Percentiles rank a stretch among this genome's conserved stretches.
Conservation (phyloP, 1,140 invertebrate genomes). For the Cotesia typhae region DNA sequence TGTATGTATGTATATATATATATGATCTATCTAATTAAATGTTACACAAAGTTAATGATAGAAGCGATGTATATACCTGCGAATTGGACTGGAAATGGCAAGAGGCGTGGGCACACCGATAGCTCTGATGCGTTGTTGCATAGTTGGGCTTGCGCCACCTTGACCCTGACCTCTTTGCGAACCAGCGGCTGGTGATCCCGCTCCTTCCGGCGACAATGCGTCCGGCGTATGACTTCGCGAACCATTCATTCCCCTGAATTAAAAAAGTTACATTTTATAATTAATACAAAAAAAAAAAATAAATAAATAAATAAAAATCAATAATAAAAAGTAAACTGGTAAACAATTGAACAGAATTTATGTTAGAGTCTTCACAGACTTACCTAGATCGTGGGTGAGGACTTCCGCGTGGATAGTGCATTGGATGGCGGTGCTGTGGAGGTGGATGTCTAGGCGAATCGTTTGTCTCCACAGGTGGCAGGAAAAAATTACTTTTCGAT, state of each 20-base stretch:
- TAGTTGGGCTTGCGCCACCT: constrained; percentile 77
- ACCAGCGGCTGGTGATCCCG: constrained; percentile 62
- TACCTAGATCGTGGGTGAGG: constrained; percentile 79
- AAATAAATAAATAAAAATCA: constrained; percentile 21
- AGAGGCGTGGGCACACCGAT: constrained; percentile 88
- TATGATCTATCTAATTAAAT: not conserved
- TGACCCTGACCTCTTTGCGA: constrained; percentile 65
- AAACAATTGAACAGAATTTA: too few relatives aligned
- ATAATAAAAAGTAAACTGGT: constrained; percentile 25
- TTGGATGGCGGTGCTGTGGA: constrained; percentile 63
- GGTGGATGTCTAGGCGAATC: constrained; percentile 72
- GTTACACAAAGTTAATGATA: not conserved
- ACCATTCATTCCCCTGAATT: constrained; percentile 68
- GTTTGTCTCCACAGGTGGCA: constrained; percentile 72
- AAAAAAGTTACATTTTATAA: constrained; percentile 10
- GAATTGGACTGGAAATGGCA: constrained; percentile 83
- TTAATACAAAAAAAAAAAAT: constrained; percentile 7
- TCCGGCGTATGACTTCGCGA: constrained; percentile 78
- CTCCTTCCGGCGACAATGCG: constrained; percentile 69
- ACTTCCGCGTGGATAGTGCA: constrained; percentile 76
- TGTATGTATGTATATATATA: not conserved
- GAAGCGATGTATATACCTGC: constrained; percentile 71
- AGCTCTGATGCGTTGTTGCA: constrained; percentile 89
- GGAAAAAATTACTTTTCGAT: constrained; percentile 92
- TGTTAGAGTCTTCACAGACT: constrained; percentile 16